These are phyloP conservation scores for Ictidomys tridecemlineatus DNA, from an alignment of 2,113 vertebrate species.

Conservation along the genomic window DNA sequence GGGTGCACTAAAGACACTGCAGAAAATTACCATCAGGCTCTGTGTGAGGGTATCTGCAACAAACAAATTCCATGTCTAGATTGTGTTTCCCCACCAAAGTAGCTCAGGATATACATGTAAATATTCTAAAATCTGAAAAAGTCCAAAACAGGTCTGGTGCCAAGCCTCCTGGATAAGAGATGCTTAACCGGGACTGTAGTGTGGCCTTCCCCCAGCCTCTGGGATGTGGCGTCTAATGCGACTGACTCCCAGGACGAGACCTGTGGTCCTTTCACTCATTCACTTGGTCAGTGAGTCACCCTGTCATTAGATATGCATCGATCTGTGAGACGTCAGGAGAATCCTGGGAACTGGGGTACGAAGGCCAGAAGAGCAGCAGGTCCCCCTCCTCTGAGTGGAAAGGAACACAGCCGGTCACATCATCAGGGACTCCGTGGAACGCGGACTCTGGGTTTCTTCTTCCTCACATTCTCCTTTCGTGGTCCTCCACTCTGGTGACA, in stretches of 20 bases:
- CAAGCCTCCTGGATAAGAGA: not conserved
- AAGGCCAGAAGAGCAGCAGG: not conserved
- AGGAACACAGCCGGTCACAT: accelerated
- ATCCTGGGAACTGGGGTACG: not conserved
- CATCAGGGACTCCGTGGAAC: not conserved
- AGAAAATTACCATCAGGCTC: no score
- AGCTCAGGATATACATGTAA: not conserved
- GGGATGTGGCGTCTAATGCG: not conserved
- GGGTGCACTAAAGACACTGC: not conserved
- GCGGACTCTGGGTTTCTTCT: accelerated
- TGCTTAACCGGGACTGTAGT: accelerated
- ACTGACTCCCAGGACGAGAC: not conserved
- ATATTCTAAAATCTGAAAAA: not conserved
- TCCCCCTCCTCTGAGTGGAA: no score
- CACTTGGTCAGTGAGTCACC: not conserved
- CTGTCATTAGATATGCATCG: not conserved
- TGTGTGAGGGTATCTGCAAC: not conserved
- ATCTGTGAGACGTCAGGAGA: not conserved
- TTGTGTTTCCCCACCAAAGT: not conserved
- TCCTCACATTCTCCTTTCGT: accelerated
- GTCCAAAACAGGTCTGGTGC: not conserved
- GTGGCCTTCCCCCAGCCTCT: not conserved
- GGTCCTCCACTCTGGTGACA: not conserved
- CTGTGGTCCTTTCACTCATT: not conserved
- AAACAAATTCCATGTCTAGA: no score